A percentile compares a stretch with the other conserved stretches of the same genome.
Conservation (phyloP, 1,140 invertebrate genomes). For the Drosophila murphyi region DNA sequence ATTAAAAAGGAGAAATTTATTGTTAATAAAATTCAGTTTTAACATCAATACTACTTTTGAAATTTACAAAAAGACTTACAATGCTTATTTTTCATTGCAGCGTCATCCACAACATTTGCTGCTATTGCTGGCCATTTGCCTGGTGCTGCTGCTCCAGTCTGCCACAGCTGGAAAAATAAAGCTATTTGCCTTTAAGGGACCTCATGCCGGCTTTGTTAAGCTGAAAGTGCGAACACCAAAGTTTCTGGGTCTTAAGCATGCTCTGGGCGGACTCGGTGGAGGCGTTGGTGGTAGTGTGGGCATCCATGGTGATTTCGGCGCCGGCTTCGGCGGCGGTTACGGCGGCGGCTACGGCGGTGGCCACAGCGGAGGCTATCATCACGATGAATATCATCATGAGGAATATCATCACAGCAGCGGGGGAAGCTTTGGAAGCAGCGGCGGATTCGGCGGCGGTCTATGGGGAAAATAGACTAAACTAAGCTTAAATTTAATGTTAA, state of each 20-base stretch:
- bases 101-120: conserved; percentile 7
- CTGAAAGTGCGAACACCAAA: conserved; percentile 66
- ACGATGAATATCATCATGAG: conserved; percentile 51
- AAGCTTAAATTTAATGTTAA: conserved; percentile 16
- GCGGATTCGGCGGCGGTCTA: conserved; percentile 27
- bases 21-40: no score
- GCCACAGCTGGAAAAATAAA: conserved; percentile 59
- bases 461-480: conserved; percentile 60
- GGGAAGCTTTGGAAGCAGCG: conserved; percentile 35
- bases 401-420: conserved; percentile 21
- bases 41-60: no score
- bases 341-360: conserved; percentile 39
- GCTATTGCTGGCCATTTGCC: conserved; percentile 45
- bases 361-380: conserved; percentile 57
- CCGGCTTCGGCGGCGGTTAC: conserved; percentile 17
- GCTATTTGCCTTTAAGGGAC: conserved; percentile 70
- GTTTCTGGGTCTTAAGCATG: conserved; percentile 62
- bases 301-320: conserved; percentile 18
- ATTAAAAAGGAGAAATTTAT: no score
- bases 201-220: conserved; percentile 60
- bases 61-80: no score
- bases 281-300: conserved; percentile 40
- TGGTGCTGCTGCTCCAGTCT: conserved; percentile 33
- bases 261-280: conserved; percentile 46
- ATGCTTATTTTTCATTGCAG: conserved; percentile 20